Evolutionary conservation across 1,140 invertebrate genomes (phyloP).

Genomic region (Cecropterus lyciades): DNA sequence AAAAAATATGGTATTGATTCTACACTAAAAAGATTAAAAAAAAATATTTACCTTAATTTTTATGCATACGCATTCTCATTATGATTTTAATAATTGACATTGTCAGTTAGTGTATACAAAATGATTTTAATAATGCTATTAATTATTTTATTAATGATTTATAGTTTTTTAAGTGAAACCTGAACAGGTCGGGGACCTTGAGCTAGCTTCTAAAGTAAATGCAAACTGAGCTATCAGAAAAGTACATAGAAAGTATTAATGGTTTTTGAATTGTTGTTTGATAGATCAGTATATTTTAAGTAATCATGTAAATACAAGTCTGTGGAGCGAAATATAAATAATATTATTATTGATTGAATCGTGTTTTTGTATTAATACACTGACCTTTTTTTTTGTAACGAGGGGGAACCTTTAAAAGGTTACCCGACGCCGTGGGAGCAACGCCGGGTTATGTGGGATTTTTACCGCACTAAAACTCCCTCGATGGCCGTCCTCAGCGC

Average conservation of each 20-base stretch:
- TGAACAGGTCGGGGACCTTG: slow-evolving; percentile 35
- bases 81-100: background rate
- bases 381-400: no score
- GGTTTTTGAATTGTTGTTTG: slow-evolving; percentile 73
- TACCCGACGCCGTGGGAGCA: no score
- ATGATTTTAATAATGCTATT: background rate
- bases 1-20: no score
- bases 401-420: no score
- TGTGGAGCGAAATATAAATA: slow-evolving; percentile 74
- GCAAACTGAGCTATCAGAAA: slow-evolving; percentile 50
- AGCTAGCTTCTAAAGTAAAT: background rate
- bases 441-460: no score
- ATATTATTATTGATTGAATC: slow-evolving; percentile 66
- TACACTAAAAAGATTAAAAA: no score
- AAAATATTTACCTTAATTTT: background rate
- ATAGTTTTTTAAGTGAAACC: slow-evolving; percentile 41
- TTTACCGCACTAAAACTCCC: no score
- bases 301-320: slow-evolving; percentile 81
- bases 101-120: background rate
- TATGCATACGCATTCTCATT: background rate
- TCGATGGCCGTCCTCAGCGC: no score
- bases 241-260: slow-evolving; percentile 70
- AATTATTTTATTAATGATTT: background rate
- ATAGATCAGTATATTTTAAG: slow-evolving; percentile 71
- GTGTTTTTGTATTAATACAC: slow-evolving; percentile 28